Evolutionary conservation across 1,140 invertebrate genomes (phyloP).

Genomic region (Hirudo medicinalis): DNA sequence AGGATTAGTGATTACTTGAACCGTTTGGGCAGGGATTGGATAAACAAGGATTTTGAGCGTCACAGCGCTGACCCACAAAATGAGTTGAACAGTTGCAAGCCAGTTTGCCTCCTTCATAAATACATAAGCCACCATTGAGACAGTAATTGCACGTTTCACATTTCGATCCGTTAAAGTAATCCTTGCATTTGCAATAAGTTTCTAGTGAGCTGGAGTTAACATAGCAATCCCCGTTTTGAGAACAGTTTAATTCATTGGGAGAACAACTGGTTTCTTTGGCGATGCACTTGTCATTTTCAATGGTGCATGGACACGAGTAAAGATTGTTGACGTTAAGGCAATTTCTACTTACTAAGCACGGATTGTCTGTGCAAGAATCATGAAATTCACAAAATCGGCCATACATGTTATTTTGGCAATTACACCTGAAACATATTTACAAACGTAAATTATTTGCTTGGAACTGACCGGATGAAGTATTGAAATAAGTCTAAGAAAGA

Average conservation of each 20-base stretch:
- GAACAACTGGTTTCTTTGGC: neutral
- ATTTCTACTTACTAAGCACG: neutral
- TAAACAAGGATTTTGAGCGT: neutral
- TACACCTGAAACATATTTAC: neutral
- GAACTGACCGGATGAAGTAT: neutral
- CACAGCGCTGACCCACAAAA: neutral
- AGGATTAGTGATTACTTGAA: no score
- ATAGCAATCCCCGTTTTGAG: neutral
- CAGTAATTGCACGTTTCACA: conserved; percentile 1
- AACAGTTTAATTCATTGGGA: neutral
- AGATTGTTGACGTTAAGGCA: no score
- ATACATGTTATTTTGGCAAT: neutral
- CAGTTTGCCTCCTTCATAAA: neutral
- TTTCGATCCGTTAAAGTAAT: neutral
- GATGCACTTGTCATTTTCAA: neutral
- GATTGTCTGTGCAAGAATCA: neutral
- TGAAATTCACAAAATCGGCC: neutral
- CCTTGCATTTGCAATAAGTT: neutral
- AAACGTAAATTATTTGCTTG: neutral
- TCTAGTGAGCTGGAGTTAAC: neutral
- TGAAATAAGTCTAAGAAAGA: neutral
- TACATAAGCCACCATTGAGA: neutral
- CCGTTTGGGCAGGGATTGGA: no score
- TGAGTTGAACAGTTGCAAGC: neutral
- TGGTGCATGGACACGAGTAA: neutral